Conservation (phyloP, 2,888 invertebrate species). For the Pachymerium ferrugineum region DNA sequence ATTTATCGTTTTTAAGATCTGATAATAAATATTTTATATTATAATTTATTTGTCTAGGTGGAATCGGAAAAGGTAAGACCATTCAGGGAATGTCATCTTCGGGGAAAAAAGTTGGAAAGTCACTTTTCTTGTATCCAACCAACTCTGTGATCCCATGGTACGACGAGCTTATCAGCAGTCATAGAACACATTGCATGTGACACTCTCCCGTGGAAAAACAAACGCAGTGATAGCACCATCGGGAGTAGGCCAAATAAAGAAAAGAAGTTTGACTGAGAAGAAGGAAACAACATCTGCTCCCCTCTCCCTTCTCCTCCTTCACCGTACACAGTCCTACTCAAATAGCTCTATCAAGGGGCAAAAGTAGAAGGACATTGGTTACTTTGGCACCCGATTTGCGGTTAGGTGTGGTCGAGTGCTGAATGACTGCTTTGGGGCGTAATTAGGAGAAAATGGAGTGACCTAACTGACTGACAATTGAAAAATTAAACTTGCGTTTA, state of each 20-base stretch:
- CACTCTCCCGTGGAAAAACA: constrained; percentile 1
- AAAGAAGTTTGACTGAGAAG: constrained; percentile 8
- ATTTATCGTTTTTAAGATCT: too few relatives aligned
- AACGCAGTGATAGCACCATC: not conserved
- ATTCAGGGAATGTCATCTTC: too few relatives aligned
- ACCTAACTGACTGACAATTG: not conserved
- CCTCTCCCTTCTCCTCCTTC: too few relatives aligned
- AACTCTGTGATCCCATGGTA: not conserved
- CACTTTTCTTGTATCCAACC: not conserved
- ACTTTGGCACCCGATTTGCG: constrained; percentile 4
- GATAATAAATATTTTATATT: too few relatives aligned
- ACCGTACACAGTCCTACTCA: not conserved
- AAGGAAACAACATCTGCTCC: not conserved
- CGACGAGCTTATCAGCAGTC: constrained; percentile 14
- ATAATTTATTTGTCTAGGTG: too few relatives aligned
- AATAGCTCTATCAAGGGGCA: constrained; percentile 3
- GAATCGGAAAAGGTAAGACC: too few relatives aligned
- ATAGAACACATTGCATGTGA: constrained; percentile 13
- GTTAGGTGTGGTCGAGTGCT: constrained; percentile 11
- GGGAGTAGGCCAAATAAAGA: constrained; percentile 10
- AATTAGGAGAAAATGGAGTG: constrained; percentile 5
- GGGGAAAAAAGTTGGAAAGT: not conserved
- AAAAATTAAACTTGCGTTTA: not conserved
- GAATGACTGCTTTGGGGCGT: constrained; percentile 16
- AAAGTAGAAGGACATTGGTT: not conserved